These are phyloP conservation scores for Patiria pectinifera DNA, from an alignment of 53 echinoderm and acorn worm genomes.

Conservation along the genomic window DNA sequence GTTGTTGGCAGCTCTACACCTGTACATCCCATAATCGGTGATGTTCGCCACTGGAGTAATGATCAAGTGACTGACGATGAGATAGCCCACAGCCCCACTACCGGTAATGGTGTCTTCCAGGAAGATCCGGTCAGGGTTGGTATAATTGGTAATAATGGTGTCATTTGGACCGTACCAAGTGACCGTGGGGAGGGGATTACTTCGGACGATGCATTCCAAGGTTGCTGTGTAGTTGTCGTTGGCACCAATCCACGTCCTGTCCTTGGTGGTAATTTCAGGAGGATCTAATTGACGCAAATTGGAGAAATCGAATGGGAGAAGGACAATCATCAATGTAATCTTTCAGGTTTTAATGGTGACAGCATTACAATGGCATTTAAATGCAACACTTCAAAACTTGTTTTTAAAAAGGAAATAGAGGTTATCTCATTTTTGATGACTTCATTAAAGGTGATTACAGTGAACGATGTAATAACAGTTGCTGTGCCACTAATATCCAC, in stretches of 20 bases:
- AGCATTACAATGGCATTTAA: no score
- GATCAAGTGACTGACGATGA: constrained; percentile 6
- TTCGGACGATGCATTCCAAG: constrained; percentile 28
- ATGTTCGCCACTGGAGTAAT: constrained; percentile 16
- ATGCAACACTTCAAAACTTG: no score
- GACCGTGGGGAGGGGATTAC: constrained; percentile 31
- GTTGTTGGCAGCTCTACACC: constrained; percentile 8
- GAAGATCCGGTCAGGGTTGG: neutral
- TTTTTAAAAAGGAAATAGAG: no score
- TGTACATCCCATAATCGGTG: constrained; percentile 39
- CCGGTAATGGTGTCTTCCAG: neutral
- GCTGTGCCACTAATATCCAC: no score
- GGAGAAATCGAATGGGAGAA: no score
- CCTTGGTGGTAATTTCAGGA: constrained; percentile 36
- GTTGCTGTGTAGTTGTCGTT: constrained; percentile 54
- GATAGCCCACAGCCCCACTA: neutral
- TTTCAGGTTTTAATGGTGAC: no score
- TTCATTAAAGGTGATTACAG: no score
- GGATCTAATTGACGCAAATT: constrained; percentile 15
- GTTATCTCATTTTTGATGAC: no score
- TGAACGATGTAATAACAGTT: no score
- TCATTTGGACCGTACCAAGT: constrained; percentile 36
- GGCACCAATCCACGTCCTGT: constrained; percentile 19
- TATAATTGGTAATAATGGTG: constrained; percentile 20
- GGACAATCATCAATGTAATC: no score